These are phyloP conservation scores for Poecile atricapillus DNA, from an alignment of 2,113 vertebrate species.

Conservation along the genomic window DNA sequence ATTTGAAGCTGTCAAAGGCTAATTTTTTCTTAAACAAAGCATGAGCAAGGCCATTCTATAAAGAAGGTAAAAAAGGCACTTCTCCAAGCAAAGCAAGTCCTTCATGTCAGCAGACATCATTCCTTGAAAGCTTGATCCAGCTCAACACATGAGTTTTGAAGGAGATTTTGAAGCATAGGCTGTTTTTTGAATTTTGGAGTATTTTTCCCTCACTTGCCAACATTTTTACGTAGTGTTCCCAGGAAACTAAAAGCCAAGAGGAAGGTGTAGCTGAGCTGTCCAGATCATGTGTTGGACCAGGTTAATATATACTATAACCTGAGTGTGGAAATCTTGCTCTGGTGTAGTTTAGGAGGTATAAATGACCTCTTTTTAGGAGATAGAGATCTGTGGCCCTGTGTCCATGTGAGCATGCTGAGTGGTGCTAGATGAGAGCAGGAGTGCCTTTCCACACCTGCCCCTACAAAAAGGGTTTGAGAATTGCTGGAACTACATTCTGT, in stretches of 20 bases:
- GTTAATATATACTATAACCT: background rate
- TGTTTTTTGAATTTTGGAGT: background rate
- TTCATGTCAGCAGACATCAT: background rate
- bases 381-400: rapidly evolving
- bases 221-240: background rate
- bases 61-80: background rate
- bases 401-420: background rate
- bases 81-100: background rate
- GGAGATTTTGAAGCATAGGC: background rate
- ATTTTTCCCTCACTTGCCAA: background rate
- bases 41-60: background rate
- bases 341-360: background rate
- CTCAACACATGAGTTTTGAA: background rate
- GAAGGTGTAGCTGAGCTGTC: background rate
- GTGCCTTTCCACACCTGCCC: background rate
- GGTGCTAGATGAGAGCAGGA: background rate
- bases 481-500: background rate
- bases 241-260: background rate
- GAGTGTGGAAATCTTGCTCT: background rate
- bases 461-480: background rate
- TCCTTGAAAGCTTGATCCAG: background rate
- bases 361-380: background rate
- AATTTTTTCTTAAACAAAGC: conserved; percentile 55
- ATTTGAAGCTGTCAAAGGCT: conserved; percentile 37
- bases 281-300: background rate